A percentile compares a stretch with the other conserved stretches of the same genome.
Conservation (phyloP, 2,113 vertebrate species). For the Lepus europaeus region DNA sequence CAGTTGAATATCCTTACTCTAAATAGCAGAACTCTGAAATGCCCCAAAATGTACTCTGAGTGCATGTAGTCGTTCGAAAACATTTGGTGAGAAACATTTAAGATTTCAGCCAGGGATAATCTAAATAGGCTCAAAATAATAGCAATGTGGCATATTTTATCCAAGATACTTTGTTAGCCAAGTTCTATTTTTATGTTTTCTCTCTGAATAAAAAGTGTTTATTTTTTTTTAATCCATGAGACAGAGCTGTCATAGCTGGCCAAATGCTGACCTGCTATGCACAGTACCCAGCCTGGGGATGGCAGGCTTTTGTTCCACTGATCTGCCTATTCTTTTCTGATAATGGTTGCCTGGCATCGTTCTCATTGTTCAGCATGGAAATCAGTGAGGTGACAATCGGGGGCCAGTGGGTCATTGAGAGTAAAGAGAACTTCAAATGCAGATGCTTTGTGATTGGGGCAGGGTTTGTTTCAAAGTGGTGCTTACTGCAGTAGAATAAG, state of each 20-base stretch:
- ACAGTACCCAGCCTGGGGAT: not conserved
- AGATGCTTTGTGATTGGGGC: not conserved
- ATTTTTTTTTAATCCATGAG: not conserved
- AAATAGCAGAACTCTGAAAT: too few relatives aligned
- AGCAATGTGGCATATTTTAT: not conserved
- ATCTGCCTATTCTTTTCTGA: not conserved
- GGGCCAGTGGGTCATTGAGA: not conserved
- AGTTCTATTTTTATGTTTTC: not conserved
- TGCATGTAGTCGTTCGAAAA: too few relatives aligned
- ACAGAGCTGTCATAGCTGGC: not conserved
- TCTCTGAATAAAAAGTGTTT: not conserved
- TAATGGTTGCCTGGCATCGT: not conserved
- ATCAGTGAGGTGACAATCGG: not conserved
- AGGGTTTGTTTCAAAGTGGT: not conserved
- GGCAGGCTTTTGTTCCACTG: not conserved
- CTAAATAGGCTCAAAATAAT: not conserved
- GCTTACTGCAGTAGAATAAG: not conserved
- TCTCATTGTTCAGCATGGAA: not conserved
- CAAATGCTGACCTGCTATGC: not conserved
- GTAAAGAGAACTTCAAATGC: not conserved
- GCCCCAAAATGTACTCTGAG: too few relatives aligned
- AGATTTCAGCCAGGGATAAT: too few relatives aligned
- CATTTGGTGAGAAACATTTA: too few relatives aligned
- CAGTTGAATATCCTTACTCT: too few relatives aligned
- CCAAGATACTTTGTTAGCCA: not conserved